Evolutionary conservation across 2,113 vertebrate genomes (phyloP), one percentile per base, ranked within the genome.

Genomic region (Centropristis striata): DNA sequence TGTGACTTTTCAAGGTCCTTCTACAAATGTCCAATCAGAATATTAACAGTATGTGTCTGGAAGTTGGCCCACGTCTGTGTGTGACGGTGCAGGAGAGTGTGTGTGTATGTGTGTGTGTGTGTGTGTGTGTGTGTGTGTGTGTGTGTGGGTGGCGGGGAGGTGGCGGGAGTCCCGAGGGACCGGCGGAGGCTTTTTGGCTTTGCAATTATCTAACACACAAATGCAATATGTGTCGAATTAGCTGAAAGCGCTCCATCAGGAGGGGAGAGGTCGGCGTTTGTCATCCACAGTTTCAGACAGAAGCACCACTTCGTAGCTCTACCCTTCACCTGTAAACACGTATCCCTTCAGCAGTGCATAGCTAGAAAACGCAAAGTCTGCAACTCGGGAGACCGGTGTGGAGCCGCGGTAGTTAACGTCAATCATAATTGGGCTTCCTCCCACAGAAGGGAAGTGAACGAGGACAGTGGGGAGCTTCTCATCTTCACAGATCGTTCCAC

Each of bases 1-100:
- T 64, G 75, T 82, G 86, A 89, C 87, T 92, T 87, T 80, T 91
- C 89, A 92, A 89, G 85, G 90, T 92, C 89, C 77, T 84, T 82
- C 65, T 36, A 60, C 69, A 78, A 85, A 90, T 79, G 75, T 87
- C 80, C 71, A 86, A 71, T 89, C 83, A 74, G 83, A 86, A 68
- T 83, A 86, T 86, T 85, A 86, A 78, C 65, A 53, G 66, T 66
- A 32, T 42, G 78, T 58, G 58, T 66, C 74, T 85, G 78, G 75
- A 80, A 39, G 54, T 58, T 69, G 75, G 89, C 87, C 76, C 58
- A 51, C 16, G 6, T 75, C 27, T 64, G 71, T 18, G 47, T 64
- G 55, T 44, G 32, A 32, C 47, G 20, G 68, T 36, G 41, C 58
- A 12, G 36, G 27, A 61, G 61, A 6, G 32, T 3, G 32, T 32